Conservation (phyloP, 2,113 vertebrate genomes). For the Mus musculus region DNA sequence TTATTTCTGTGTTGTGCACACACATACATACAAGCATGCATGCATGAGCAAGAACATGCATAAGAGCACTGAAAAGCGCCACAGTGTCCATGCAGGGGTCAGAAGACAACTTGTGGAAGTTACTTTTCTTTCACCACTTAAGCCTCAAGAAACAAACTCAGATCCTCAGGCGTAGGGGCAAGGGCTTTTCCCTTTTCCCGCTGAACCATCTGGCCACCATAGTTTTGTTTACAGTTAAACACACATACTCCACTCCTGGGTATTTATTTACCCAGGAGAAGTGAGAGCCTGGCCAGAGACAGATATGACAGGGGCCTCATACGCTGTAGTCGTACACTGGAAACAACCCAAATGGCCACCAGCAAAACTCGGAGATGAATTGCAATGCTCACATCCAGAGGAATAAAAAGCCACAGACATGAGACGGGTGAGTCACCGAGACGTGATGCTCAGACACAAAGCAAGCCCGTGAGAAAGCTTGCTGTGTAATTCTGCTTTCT, state of each 20-base stretch:
- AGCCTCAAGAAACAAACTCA: not conserved
- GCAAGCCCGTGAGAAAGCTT: too few species aligned
- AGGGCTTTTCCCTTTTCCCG: not conserved
- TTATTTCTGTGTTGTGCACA: not conserved
- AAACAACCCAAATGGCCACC: not conserved
- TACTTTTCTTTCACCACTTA: not conserved
- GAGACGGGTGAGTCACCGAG: not conserved
- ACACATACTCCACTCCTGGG: not conserved
- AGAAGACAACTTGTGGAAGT: not conserved
- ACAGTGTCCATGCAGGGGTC: not conserved
- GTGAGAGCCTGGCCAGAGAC: not conserved
- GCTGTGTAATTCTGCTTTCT: not conserved
- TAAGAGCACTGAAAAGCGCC: not conserved
- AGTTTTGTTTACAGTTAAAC: not conserved
- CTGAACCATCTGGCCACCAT: not conserved
- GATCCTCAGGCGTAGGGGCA: not conserved
- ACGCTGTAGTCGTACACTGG: not conserved
- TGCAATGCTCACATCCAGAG: not conserved
- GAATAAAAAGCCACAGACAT: not conserved
- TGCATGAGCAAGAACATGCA: not conserved
- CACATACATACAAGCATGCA: not conserved
- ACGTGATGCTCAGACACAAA: not conserved
- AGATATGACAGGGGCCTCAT: not conserved
- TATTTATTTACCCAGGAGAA: constrained; percentile 6
- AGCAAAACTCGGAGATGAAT: not conserved